A percentile compares a stretch with the other conserved stretches of the same genome.
phyloP scores from a whole-genome alignment of 2,113 vertebrate genomes.

The Nanorana parkeri region DNA sequence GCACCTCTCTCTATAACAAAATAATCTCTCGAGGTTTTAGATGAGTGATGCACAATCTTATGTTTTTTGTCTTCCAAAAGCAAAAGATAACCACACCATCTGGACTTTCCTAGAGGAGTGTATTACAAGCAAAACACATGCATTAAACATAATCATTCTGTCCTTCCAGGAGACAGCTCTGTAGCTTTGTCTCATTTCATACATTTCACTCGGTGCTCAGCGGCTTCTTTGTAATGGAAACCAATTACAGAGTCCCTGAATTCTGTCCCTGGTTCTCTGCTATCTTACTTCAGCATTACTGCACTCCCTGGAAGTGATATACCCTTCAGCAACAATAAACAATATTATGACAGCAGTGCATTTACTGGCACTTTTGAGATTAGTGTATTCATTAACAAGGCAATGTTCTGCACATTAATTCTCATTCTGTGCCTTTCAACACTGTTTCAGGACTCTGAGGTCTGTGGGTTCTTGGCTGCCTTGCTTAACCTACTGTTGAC shows the following conservation, averaged over 20 bases:
- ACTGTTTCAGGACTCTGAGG: conserved; percentile 16
- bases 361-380: conserved; percentile 48
- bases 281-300: conserved; percentile 46
- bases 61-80: conserved; percentile 52
- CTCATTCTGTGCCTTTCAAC: conserved; percentile 18
- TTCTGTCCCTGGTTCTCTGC: conserved; percentile 35
- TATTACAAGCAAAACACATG: conserved; percentile 58
- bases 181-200: conserved; percentile 55
- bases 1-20: conserved; percentile 53
- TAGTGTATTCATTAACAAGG: conserved; percentile 37
- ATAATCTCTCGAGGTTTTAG: conserved; percentile 55
- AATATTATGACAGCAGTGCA: conserved; percentile 38
- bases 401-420: conserved; percentile 40
- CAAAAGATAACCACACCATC: conserved; percentile 57
- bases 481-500: conserved; percentile 26
- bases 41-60: conserved; percentile 54
- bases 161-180: conserved; percentile 50
- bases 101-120: conserved; percentile 54
- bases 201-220: conserved; percentile 48
- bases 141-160: conserved; percentile 59
- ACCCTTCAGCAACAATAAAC: conserved; percentile 43
- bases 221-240: conserved; percentile 54
- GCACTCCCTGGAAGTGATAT: conserved; percentile 41
- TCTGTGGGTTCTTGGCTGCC: neutral
- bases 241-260: conserved; percentile 46